Base-by-base conservation (phyloP, 2,888 invertebrate species). In the Brachypterus glaber region DNA sequence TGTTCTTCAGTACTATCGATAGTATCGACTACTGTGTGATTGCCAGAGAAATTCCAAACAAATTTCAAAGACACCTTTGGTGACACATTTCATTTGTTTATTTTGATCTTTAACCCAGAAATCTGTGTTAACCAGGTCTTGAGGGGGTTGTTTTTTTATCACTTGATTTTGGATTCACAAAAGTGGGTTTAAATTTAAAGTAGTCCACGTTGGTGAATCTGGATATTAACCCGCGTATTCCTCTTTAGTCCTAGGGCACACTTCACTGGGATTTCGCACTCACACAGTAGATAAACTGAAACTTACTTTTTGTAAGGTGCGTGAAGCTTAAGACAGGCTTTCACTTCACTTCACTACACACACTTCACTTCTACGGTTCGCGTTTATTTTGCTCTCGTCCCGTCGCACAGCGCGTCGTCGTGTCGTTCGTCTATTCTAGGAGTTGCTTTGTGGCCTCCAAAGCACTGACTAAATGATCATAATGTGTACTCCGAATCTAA, bases 341-440 rank as follows among this genome's bases (percentile, higher is more conserved):
- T 45, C 48, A 54, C 60, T 55, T 52, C 57, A 59, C 58, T 54
- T 49, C 58, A 58, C 60, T 53, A 54, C 55, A 52, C 58, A 54
- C 56, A 54, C 50, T 53, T 49, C 34, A 25, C 31, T 38, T 17
- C 33, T 34, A 49, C 47, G 50, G 40, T 48, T 53, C 60, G 59
- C 57, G 58, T 56, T 52, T 56, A 51, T 51, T 55, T 51, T 52
- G 51, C 53, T 57, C 57, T 58, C 61, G 58, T 58, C 57, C 58
- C 58, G 57, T 59, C 55, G 59, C 58, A 51, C 54, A 61, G 63
- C 61, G 63, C 63, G 63, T 59, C 60, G 54, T 54, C 64, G 64
- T 63, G 64, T 66, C 65, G 66, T 62, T 58, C 64, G 66, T 62
- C 59, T 59, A 50, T 59, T 59, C 61, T 61, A 62, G 61, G 60